Conservation (phyloP, 2,888 invertebrate species). For the Mythimna lalbum region DNA sequence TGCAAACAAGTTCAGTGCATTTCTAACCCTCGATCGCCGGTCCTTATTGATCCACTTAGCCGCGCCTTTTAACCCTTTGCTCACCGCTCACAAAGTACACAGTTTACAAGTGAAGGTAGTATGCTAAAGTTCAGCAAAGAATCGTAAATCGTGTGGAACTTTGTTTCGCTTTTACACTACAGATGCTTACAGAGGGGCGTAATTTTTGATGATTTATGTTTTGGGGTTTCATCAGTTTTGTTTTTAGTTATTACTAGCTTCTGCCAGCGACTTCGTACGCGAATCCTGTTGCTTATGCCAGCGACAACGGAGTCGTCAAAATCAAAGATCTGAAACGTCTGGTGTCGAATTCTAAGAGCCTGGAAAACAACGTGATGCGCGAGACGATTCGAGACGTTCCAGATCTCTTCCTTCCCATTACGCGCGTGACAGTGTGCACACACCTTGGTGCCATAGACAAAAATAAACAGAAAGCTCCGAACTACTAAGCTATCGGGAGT, state of each 20-base stretch:
- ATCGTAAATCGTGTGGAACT: slow-evolving; percentile 48
- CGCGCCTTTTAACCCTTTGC: slow-evolving; percentile 53
- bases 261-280: no score
- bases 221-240: not conserved
- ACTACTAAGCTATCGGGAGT: no score
- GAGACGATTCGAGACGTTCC: no score
- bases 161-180: slow-evolving; percentile 42
- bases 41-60: slow-evolving; percentile 50
- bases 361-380: no score
- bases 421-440: no score
- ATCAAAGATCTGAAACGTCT: no score
- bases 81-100: slow-evolving; percentile 37
- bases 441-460: no score
- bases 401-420: no score
- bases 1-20: slow-evolving; percentile 47
- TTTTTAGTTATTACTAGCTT: not conserved
- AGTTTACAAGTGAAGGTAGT: slow-evolving; percentile 16
- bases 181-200: slow-evolving; percentile 20
- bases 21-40: slow-evolving; percentile 38
- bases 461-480: no score
- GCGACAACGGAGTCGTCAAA: no score
- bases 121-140: slow-evolving; percentile 37
- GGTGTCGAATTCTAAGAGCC: no score
- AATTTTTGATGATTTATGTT: slow-evolving; percentile 38
- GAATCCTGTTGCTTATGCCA: no score